phyloP scores from a whole-genome alignment of 2,888 invertebrate genomes.

The Hyalella azteca region DNA sequence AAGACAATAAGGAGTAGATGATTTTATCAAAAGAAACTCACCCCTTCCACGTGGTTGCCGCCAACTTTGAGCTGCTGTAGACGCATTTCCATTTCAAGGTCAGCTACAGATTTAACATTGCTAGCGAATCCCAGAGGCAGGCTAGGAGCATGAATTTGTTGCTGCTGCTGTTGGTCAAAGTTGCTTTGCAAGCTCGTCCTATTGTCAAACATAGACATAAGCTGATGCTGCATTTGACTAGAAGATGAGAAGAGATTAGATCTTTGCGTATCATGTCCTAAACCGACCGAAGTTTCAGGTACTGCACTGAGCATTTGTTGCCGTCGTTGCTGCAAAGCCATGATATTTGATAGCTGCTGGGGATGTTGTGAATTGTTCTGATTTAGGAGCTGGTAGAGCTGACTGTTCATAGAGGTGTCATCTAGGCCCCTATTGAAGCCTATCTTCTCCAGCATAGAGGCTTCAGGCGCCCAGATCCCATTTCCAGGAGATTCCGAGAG shows the following conservation, averaged over 20 bases:
- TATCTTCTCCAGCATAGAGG: constrained; percentile 8
- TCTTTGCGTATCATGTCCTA: neutral
- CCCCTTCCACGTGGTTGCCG: neutral
- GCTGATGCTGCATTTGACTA: neutral
- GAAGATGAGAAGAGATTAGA: neutral
- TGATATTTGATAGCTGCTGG: neutral
- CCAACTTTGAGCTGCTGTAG: constrained; percentile 44
- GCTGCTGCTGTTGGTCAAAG: constrained; percentile 21
- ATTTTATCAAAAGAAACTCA: neutral
- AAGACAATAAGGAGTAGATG: neutral
- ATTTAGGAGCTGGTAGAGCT: neutral
- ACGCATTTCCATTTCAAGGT: constrained; percentile 53
- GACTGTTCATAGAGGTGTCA: neutral
- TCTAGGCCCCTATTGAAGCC: neutral
- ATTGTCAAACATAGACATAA: neutral
- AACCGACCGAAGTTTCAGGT: neutral
- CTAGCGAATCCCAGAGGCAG: constrained; percentile 39
- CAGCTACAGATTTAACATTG: constrained; percentile 51
- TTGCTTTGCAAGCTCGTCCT: neutral
- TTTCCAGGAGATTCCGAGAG: constrained; percentile 27
- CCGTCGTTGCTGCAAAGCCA: neutral
- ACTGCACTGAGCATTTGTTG: neutral
- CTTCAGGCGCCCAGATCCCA: constrained; percentile 23
- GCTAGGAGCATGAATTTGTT: constrained; percentile 29
- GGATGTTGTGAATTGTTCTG: neutral